Percentiles rank a stretch among this genome's conserved stretches.
phyloP scores from a whole-genome alignment of 2,113 vertebrate species.

The Thryonomys swinderianus region DNA sequence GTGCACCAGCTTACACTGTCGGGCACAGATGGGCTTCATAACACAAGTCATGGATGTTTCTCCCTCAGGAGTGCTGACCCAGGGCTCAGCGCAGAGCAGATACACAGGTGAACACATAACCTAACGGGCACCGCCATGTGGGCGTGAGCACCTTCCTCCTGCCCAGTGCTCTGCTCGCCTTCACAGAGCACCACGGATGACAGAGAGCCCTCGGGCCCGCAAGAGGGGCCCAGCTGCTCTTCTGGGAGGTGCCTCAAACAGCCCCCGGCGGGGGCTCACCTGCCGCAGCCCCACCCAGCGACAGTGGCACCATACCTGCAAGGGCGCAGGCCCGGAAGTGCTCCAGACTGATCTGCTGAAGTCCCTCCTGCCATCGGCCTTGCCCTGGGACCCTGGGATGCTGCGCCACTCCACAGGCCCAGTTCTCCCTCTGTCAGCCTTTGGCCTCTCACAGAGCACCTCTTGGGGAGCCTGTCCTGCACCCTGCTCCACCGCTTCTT shows the following conservation, averaged over 20 bases:
- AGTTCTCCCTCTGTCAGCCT: neutral
- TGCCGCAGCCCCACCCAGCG: neutral
- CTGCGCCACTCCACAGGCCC: neutral
- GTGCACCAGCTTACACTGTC: neutral
- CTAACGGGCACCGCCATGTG: neutral
- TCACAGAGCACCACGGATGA: neutral
- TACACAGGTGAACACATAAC: neutral
- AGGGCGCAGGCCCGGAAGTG: too few species aligned
- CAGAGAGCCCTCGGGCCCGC: slow-evolving; percentile 51
- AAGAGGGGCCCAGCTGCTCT: neutral
- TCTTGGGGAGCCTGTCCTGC: slow-evolving; percentile 33
- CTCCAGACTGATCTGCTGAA: too few species aligned
- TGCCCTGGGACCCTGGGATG: neutral
- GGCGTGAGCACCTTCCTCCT: neutral
- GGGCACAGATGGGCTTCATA: neutral
- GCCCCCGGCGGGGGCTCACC: neutral
- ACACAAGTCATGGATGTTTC: neutral
- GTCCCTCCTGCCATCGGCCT: neutral
- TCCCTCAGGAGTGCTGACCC: neutral
- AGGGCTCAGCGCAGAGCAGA: neutral
- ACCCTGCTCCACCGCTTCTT: neutral
- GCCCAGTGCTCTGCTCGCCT: neutral
- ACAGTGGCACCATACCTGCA: neutral
- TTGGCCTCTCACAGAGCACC: neutral
- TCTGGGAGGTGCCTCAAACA: neutral